Evolutionary conservation across 2,113 vertebrate species (phyloP).

Genomic region (Todiramphus saurophagus): DNA sequence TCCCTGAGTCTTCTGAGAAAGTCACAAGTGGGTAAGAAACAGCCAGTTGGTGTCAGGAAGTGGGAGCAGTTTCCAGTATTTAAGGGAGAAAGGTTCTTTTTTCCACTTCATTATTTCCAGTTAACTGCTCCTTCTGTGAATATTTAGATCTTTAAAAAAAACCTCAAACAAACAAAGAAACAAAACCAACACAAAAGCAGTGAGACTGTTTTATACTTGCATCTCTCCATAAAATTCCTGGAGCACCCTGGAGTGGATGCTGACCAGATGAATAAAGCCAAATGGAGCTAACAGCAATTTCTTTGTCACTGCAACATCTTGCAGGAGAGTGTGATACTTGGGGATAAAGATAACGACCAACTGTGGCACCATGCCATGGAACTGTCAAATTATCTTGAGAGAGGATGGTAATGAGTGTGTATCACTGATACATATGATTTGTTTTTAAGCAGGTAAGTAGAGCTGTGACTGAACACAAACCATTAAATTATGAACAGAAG

Average conservation of each 20-base stretch:
- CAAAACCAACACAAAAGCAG: not conserved
- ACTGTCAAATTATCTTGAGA: conserved; percentile 28
- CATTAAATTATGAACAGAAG: conserved; percentile 45
- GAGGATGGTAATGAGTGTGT: conserved; percentile 25
- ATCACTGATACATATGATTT: conserved; percentile 29
- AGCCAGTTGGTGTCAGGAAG: not conserved
- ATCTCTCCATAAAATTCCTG: not conserved
- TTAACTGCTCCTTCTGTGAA: not conserved
- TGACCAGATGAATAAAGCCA: not conserved
- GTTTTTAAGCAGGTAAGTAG: conserved; percentile 54
- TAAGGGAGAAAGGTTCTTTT: not conserved
- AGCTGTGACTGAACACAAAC: conserved; percentile 39
- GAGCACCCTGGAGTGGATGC: not conserved
- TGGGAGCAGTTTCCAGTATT: not conserved
- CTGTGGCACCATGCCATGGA: conserved; percentile 46
- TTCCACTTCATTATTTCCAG: not conserved
- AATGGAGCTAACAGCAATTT: not conserved
- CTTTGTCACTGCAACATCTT: not conserved
- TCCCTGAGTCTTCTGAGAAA: not conserved
- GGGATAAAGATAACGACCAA: not conserved
- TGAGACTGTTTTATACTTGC: not conserved
- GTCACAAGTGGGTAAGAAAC: not conserved
- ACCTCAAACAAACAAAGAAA: not conserved
- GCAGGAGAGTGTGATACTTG: not conserved
- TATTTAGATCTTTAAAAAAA: not conserved